A percentile compares a stretch with the other conserved stretches of the same genome.
phyloP scores from a whole-genome alignment of 2,113 vertebrate species.

The Proteles cristata region DNA sequence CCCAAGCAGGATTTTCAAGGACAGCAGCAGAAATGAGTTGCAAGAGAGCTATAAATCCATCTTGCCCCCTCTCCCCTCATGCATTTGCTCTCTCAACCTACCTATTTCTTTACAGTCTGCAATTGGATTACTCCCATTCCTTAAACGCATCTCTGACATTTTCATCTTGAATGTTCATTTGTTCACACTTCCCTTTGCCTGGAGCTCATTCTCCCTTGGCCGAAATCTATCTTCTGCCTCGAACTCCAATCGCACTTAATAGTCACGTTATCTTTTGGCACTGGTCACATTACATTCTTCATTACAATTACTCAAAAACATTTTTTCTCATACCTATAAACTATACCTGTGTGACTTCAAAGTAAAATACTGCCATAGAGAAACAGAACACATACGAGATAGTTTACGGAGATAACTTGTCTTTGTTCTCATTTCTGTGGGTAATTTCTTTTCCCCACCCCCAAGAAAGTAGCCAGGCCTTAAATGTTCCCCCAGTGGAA shows the following conservation, averaged over 20 bases:
- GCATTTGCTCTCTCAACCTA: neutral
- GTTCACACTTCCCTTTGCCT: conserved; percentile 12
- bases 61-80: neutral
- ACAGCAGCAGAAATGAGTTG: neutral
- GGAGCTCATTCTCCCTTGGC: neutral
- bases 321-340: neutral
- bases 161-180: conserved; percentile 41
- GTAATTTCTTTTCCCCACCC: neutral
- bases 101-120: conserved; percentile 9
- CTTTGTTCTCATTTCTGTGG: conserved; percentile 34
- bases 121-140: neutral
- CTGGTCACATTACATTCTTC: conserved; percentile 29
- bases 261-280: conserved; percentile 43
- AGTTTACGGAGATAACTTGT: neutral
- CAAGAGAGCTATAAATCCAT: conserved; percentile 53
- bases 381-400: neutral
- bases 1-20: conserved; percentile 42
- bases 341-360: conserved; percentile 14
- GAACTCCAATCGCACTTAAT: conserved; percentile 45
- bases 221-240: conserved; percentile 30
- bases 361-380: neutral
- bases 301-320: conserved; percentile 15
- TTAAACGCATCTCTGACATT: neutral
- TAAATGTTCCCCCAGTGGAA: conserved; percentile 20
- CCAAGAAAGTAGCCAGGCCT: neutral